Base-by-base conservation (phyloP, 2,888 invertebrate species). In the Pammene aurita region DNA sequence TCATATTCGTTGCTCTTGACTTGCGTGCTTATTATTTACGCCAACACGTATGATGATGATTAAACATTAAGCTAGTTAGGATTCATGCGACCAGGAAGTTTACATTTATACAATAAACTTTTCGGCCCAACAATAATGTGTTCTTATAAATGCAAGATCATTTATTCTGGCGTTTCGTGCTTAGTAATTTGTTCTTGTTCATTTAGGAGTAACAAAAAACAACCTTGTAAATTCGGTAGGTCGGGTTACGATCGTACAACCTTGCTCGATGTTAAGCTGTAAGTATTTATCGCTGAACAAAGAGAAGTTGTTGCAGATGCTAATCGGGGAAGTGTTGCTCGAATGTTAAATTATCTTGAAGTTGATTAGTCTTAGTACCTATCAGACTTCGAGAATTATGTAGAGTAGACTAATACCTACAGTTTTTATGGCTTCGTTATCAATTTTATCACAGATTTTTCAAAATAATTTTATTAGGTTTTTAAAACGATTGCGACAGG, bases 161-260 rank as follows among this genome's bases (percentile, higher is more conserved):
- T 44, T 60, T 55, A 55, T 55, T 66, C 60, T 67, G 50, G 56
- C 67, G 66, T 55, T 64, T 63, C 62, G 62, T 71, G 63, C 57
- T 64, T 42, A 67, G 64, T 64, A 71, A 72, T 74, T 71, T 73
- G 75, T 74, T 77, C 80, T 76, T 75, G 81, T 73, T 77, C 73
- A 77, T 74, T 72, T 76, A 81, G 78, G 79, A 82, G 83, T 77
- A 75, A 75, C 76, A 77, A 76, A 77, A 74, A 71, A 71, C 70
- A 78, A 76, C 86, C 85, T 87, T 86, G 84, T 76, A 66, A 70
- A 72, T 74, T 74, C 77, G 78, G 78, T 74, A 73, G 72, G 74
- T 69, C 60, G 65, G 54, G 64, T 60, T 69, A 65, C 58, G 48
- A 60, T 69, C 58, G 35, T 48, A 64, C 58, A 60, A 44, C 68